Conservation (phyloP, 2,113 vertebrate species). For the Dicaeum eximium region DNA sequence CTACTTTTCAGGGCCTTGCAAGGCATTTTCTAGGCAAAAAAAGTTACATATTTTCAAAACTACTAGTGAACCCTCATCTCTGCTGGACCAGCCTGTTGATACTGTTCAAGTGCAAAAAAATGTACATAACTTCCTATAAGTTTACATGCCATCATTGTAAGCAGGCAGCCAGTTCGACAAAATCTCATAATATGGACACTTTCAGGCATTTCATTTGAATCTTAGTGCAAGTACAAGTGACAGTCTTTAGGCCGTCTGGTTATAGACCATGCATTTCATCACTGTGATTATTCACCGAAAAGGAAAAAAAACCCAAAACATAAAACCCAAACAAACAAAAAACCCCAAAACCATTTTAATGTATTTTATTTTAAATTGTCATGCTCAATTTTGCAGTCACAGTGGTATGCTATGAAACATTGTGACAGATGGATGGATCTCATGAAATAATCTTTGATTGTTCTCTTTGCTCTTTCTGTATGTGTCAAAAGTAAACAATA, state of each 20-base stretch:
- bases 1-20: neutral
- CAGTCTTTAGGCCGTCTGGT: neutral
- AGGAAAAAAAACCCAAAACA: neutral
- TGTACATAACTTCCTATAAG: neutral
- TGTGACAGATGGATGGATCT: slow-evolving; percentile 65
- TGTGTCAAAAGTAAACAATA: slow-evolving; percentile 63
- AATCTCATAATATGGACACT: neutral
- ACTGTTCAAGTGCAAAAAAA: neutral
- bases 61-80: neutral
- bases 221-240: neutral
- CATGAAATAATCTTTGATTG: slow-evolving; percentile 61
- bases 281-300: neutral
- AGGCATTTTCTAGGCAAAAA: neutral
- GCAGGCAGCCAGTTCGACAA: neutral
- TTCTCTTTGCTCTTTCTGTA: slow-evolving; percentile 54
- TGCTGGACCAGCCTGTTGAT: neutral
- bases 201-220: neutral
- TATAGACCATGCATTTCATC: neutral
- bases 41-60: neutral
- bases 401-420: slow-evolving; percentile 38
- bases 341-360: neutral
- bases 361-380: slow-evolving; percentile 8
- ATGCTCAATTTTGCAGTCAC: neutral
- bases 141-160: neutral
- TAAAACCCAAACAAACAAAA: neutral